Evolutionary conservation across 2,797 vertebrate species (phyloP).

Genomic region (Lepilemur septentrionalis): DNA sequence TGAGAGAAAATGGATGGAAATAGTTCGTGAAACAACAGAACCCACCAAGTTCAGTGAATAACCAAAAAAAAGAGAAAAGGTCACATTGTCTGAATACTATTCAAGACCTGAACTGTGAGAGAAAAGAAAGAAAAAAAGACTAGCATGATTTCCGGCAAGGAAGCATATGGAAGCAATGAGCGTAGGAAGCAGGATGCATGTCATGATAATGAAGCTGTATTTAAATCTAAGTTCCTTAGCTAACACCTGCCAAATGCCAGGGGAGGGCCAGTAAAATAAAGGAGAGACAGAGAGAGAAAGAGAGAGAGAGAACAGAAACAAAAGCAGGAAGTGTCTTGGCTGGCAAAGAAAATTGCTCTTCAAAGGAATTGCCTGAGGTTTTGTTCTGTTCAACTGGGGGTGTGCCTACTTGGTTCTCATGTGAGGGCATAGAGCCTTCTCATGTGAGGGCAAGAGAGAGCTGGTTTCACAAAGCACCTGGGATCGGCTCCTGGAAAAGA

Average conservation of each 20-base stretch:
- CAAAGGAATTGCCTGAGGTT: background rate
- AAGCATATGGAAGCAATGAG: background rate
- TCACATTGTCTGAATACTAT: background rate
- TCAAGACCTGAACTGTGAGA: background rate
- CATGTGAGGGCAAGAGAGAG: background rate
- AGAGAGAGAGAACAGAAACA: background rate
- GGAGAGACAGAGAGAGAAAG: background rate
- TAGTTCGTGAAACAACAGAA: slow-evolving; percentile 25
- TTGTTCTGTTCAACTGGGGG: background rate
- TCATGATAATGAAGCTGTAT: background rate
- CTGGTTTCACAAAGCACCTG: background rate
- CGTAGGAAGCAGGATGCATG: background rate
- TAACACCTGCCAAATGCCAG: background rate
- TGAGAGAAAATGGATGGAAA: slow-evolving; percentile 57
- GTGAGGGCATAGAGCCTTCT: background rate
- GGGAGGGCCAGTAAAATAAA: background rate
- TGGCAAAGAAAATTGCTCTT: background rate
- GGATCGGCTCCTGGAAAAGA: background rate
- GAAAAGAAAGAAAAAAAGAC: background rate
- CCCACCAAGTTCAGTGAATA: background rate
- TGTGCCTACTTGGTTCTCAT: background rate
- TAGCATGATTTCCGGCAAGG: background rate
- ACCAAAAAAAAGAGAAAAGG: background rate
- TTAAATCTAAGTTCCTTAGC: background rate
- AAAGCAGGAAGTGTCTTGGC: no score